Percentiles rank a stretch among this genome's conserved stretches.
Evolutionary conservation across 2,797 vertebrate species (phyloP).

Genomic region (Channallabes apus): DNA sequence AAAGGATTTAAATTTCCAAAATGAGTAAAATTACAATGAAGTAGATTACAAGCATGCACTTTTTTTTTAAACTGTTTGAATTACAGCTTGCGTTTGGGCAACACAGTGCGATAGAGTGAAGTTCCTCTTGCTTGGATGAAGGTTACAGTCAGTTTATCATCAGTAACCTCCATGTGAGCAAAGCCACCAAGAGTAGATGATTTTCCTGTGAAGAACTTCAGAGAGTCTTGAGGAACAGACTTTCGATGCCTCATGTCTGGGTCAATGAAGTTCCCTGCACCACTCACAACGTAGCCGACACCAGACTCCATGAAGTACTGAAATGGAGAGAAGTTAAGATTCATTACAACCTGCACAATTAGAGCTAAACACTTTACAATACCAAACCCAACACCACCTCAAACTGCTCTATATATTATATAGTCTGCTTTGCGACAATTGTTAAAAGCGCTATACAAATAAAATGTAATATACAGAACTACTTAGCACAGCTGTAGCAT

Average conservation of each 20-base stretch:
- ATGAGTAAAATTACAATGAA: neutral
- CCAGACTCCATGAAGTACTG: conserved; percentile 82
- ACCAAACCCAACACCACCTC: neutral
- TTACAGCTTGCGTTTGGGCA: conserved; percentile 67
- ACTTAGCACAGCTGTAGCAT: neutral
- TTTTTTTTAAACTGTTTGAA: neutral
- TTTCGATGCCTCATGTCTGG: conserved; percentile 72
- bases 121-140: conserved; percentile 86
- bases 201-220: conserved; percentile 86
- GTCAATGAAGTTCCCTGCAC: conserved; percentile 93
- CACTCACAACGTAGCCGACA: conserved; percentile 86
- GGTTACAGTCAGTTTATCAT: conserved; percentile 76
- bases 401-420: neutral
- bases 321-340: neutral
- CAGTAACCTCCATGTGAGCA: conserved; percentile 77
- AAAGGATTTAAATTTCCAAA: neutral
- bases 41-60: neutral
- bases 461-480: too few relatives aligned
- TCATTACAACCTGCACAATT: neutral
- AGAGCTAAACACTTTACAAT: too few relatives aligned
- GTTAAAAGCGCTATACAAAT: too few relatives aligned
- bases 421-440: too few relatives aligned
- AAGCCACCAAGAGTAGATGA: conserved; percentile 82
- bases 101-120: conserved; percentile 81
- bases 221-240: conserved; percentile 75